phyloP scores from a whole-genome alignment of 92 coral and sea anemone species.

The Porites evermanni region DNA sequence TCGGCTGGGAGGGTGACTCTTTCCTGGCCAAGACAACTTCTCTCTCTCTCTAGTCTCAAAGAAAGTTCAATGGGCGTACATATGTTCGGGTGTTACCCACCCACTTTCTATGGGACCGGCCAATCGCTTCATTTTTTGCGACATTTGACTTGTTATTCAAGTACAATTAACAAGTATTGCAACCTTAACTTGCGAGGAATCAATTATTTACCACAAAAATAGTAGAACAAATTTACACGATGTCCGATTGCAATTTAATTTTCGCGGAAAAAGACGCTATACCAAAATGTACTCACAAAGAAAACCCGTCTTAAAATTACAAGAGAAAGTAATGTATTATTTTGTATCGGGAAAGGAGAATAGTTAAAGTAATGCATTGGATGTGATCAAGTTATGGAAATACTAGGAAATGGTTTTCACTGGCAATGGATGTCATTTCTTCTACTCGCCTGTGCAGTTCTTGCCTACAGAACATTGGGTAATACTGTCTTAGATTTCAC shows the following conservation, averaged over 20 bases:
- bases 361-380: constrained; percentile 1
- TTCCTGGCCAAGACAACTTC: no score
- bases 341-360: not conserved
- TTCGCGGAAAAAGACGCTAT: not conserved
- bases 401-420: not conserved
- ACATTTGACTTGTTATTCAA: constrained; percentile 8
- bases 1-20: no score
- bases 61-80: constrained; percentile 17
- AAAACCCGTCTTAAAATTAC: not conserved
- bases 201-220: constrained; percentile 12
- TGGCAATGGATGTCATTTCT: constrained; percentile 18
- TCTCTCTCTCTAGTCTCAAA: not conserved
- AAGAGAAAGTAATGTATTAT: not conserved
- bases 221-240: not conserved
- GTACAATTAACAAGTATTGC: constrained; percentile 35
- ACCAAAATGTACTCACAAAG: not conserved
- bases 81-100: not conserved
- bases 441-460: constrained; percentile 22
- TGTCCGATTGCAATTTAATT: not conserved
- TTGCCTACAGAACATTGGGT: constrained; percentile 35
- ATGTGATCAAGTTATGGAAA: constrained; percentile 16
- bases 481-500: not conserved
- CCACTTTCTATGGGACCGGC: not conserved
- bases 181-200: constrained; percentile 1
- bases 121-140: constrained; percentile 16